Base-by-base conservation (phyloP, 1,140 invertebrate genomes). In the Saccostrea echinata region DNA sequence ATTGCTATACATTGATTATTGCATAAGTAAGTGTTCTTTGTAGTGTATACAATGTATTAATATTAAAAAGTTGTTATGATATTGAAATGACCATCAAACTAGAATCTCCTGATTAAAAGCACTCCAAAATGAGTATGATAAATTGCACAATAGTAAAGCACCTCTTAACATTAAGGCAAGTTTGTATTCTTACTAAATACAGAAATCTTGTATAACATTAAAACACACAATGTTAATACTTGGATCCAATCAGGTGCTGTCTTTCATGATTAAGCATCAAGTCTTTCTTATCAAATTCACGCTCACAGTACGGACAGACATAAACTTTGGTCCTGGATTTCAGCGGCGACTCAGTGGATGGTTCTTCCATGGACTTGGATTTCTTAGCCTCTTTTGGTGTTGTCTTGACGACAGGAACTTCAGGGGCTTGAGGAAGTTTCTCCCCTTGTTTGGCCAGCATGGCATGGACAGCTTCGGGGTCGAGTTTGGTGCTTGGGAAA, bases 281-380 rank as follows among this genome's bases (percentile, higher is more conserved):
- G 9, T 87, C 55, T 88, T 93, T 93, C 30, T 91, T 91, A 80
- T 94, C 91, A 91, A 94, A 94, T 68, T 93, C 92, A 68, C 93
- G 85, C 76, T 94, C 94, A 91, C 94, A 94, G 85, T 91, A 94
- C 84, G 93, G 92, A 88, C 94, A 94, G 21, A 93, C 92, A 89
- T 93, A 94, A 3, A 93, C 91, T 84, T 92, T 92, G 18, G 91
- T 91, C 30, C 52, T 61, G 11, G 71, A 85, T 81, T 88, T 82
- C 86, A 84, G 24, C 27, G 85, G 24, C 27, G 13, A 64, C n/a
- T 84, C 57, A 12, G 30, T 84, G 16, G 68, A 76, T 57, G 85
- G 80, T 85, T 88, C 86, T 85, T 35, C 86, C 43, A 89, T 90
- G 3, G 91, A 90, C 83, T 91, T 90, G 0, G 86, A 88, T 30